Evolutionary conservation across 2,797 vertebrate genomes (phyloP).

Genomic region (Melanotaenia boesemani): DNA sequence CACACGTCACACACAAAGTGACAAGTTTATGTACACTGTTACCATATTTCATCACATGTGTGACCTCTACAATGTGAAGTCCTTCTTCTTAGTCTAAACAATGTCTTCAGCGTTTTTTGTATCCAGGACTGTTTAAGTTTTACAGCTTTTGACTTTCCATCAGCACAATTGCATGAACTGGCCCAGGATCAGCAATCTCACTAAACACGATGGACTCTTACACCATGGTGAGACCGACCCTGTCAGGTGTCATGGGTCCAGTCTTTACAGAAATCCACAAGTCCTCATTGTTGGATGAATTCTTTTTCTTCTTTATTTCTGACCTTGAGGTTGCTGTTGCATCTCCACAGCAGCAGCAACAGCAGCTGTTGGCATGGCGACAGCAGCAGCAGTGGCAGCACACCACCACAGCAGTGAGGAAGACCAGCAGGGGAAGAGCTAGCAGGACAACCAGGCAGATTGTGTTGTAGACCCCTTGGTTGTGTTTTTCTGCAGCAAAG

Average conservation of each 20-base stretch:
- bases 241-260: slow-evolving; percentile 88
- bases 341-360: slow-evolving; percentile 57
- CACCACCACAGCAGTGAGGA: slow-evolving; percentile 84
- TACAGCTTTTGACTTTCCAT: not conserved
- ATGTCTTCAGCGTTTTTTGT: not conserved
- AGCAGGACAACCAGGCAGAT: slow-evolving; percentile 90
- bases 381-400: slow-evolving; percentile 96
- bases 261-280: slow-evolving; percentile 95
- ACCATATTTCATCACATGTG: slow-evolving; percentile 24
- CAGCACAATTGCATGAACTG: slow-evolving; percentile 11
- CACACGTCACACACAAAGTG: slow-evolving; percentile 39
- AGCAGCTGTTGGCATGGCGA: slow-evolving; percentile 65
- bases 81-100: not conserved
- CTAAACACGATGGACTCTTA: slow-evolving; percentile 28
- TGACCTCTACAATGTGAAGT: slow-evolving; percentile 2
- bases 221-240: slow-evolving; percentile 77
- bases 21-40: slow-evolving; percentile 45
- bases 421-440: slow-evolving; percentile 86
- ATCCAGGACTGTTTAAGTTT: not conserved
- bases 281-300: slow-evolving; percentile 84
- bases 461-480: slow-evolving; percentile 91
- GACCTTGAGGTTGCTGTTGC: slow-evolving; percentile 55
- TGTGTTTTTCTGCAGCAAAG: slow-evolving; percentile 85
- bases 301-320: slow-evolving; percentile 86
- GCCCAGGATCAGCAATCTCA: slow-evolving; percentile 3